Evolutionary conservation across 2,113 vertebrate genomes (phyloP).

Genomic region (Pomatorhinus ruficollis): DNA sequence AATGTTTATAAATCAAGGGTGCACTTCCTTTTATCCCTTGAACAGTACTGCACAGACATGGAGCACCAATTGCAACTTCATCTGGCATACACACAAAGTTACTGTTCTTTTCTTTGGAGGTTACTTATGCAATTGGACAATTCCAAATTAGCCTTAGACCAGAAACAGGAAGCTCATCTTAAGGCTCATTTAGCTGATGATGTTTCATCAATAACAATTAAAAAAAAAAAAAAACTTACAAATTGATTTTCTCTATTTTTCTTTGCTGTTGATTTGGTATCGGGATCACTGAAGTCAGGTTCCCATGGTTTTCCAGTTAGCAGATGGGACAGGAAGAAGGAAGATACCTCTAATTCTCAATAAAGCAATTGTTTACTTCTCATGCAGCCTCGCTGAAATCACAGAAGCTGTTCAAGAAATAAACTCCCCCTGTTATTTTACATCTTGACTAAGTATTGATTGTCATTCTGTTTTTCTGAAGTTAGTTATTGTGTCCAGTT

Average conservation of each 20-base stretch:
- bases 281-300: not conserved
- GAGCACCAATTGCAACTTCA: not conserved
- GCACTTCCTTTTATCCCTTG: not conserved
- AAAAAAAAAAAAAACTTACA: not conserved
- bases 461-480: not conserved
- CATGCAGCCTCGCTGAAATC: not conserved
- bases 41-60: not conserved
- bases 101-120: not conserved
- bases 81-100: not conserved
- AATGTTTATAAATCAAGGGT: not conserved
- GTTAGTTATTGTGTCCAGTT: not conserved
- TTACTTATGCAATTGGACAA: not conserved
- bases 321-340: not conserved
- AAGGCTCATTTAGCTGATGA: not conserved
- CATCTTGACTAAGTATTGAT: not conserved
- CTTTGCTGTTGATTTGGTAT: not conserved
- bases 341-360: not conserved
- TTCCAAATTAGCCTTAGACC: not conserved
- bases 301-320: not conserved
- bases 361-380: not conserved
- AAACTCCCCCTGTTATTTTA: not conserved
- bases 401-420: not conserved
- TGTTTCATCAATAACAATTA: not conserved
- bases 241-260: not conserved
- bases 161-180: not conserved